These are phyloP conservation scores for Ganaspis brasiliensis DNA, from an alignment of 2,888 invertebrate species.

Conservation along the genomic window DNA sequence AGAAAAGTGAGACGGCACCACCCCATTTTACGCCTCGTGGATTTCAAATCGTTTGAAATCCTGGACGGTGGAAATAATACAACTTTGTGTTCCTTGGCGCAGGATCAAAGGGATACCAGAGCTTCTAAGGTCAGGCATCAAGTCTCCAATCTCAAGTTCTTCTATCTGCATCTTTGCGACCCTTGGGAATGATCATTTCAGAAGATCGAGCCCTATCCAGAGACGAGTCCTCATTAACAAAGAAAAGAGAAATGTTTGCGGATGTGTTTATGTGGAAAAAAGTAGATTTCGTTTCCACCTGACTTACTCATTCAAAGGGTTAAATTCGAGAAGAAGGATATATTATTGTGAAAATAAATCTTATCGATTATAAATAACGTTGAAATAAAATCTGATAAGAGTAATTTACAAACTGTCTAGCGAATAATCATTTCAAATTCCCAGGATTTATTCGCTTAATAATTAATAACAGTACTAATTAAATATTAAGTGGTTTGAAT, in stretches of 20 bases:
- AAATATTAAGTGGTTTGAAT: no score
- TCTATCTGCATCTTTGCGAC: constrained; percentile 59
- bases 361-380: no score
- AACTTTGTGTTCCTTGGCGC: constrained; percentile 76
- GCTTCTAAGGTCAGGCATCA: constrained; percentile 53
- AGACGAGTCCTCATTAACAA: constrained; percentile 42
- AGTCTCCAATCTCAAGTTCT: constrained; percentile 67
- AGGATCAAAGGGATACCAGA: constrained; percentile 74
- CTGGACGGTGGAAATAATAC: constrained; percentile 77
- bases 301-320: not conserved
- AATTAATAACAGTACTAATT: no score
- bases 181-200: constrained; percentile 35
- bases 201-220: constrained; percentile 30
- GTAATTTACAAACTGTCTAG: no score
- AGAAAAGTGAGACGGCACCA: constrained; percentile 62
- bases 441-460: no score
- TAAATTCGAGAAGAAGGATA: not conserved
- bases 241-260: constrained; percentile 25
- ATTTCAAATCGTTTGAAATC: constrained; percentile 74
- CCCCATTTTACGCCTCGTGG: constrained; percentile 75
- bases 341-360: no score
- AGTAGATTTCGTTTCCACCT: not conserved
- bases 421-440: no score
- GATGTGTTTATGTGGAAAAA: constrained; percentile 1
- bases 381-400: no score